Base-by-base conservation (phyloP, 2,888 invertebrate species). In the Caenorhabditis sp. region DNA sequence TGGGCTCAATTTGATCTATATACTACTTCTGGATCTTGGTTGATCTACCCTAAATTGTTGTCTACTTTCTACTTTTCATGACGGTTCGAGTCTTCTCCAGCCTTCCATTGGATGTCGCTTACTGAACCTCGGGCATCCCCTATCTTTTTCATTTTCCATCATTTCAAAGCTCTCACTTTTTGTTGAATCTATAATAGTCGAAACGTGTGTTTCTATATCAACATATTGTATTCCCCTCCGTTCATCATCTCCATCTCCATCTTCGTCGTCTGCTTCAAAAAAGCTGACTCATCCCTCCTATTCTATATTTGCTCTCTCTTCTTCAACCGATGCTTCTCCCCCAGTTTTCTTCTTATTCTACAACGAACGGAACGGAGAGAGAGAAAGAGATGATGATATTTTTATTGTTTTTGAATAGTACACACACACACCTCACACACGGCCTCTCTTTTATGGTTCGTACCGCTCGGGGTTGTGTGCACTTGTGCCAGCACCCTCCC, bases 361-460 rank as follows among this genome's bases (percentile, higher is more conserved):
- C 22, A 22, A 49, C 54, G 22, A 24, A 56, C 26, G 24, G 22
- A 28, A 16, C 16, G 24, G 38, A 35, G n/a, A 4, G n/a, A 10
- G 44, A 44, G 1, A 16, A 19, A 51, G 35, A 35, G 54, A 54
- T n/a, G 54, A 61, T 44, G 63, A 63, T 41, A 28, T 24, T 75
- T 73, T 75, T 75, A 75, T 75, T 75, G 75, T 75, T 75, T 75
- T 75, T 59, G 54, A 75, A 75, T 76, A 49, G 58, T 58, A 59
- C 63, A 38, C 19, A 8, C 35, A 19, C 59, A 44, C 16, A 12
- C 26, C 1, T 26, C 47, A 26, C 72, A 35, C 61, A 24, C 22
- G 58, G 38, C n/a, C 28, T 31, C 24, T 47, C 41, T 69, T 69
- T 69, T 69, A 56, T 54, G 68, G 56, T 51, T 51, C 66, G 69